Evolutionary conservation across 2,888 invertebrate species (phyloP), one percentile per base, ranked within the genome.

Genomic region (Alcis repandata): DNA sequence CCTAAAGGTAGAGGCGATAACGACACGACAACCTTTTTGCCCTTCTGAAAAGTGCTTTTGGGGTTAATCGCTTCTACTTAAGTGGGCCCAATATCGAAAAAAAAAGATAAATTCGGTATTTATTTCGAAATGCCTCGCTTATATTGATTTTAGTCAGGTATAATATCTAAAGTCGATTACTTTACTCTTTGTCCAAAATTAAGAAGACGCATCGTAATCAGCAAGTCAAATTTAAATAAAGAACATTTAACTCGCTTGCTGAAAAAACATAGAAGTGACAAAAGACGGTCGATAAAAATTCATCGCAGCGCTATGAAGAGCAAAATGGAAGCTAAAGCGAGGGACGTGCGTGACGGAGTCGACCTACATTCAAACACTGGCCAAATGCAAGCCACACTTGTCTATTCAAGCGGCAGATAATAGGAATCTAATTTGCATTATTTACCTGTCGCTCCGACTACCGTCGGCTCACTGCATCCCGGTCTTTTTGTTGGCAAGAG

Each of bases 391-490:
- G 72, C 72, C 76, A 71, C 75, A 79, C 79, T 86, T 86, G 77
- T 73, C 79, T 83, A 90, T 90, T 87, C 90, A 83, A 79, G 75
- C 65, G 79, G 76, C 79, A 77, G 78, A 77, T 78, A 78, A 38
- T 59, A 80, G 78, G 86, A 80, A 89, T 88, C 79, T 87, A 83
- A 65, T 89, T 89, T 87, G 77, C 87, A 86, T 88, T 85, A 86
- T 83, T 89, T 85, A 82, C 78, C 76, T 79, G 81, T 83, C 83
- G 83, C 80, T 83, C 76, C 53, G 65, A 61, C 51, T 62, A 54
- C 54, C 67, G 63, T 49, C 41, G 13, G 19, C 22, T 36, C 52
- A 41, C 19, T 68, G 70, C 70, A 69, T 68, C 71, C 72, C 57
- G 56, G 6, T 49, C 45, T 27, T 60, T 36, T 60, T 65, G 56